A percentile compares a stretch with the other conserved stretches of the same genome.
phyloP scores from a whole-genome alignment of 2,888 invertebrate genomes.

The Cephus runcator region DNA sequence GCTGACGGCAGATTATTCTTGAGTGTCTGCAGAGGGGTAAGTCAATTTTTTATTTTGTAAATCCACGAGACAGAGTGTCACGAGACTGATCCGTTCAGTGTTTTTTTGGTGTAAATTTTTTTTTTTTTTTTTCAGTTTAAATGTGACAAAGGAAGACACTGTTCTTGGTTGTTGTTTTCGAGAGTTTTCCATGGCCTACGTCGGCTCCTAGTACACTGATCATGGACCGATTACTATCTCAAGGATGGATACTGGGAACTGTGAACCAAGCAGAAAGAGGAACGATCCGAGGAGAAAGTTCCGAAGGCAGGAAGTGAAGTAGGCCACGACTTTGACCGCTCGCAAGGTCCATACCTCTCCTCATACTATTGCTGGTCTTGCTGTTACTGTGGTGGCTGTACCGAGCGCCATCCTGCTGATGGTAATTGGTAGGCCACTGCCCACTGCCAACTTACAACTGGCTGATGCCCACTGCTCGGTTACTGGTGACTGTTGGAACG shows the following conservation, averaged over 20 bases:
- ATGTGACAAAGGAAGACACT: background rate
- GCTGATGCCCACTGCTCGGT: background rate
- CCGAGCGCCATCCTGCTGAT: constrained; percentile 1
- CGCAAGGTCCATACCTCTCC: constrained; percentile 61
- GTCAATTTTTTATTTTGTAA: background rate
- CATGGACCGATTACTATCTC: background rate
- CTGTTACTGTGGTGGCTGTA: background rate
- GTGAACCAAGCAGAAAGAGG: background rate
- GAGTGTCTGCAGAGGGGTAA: background rate
- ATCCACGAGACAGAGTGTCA: background rate
- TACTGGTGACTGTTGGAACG: background rate
- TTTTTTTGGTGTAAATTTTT: background rate
- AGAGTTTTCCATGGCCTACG: background rate
- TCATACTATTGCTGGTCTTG: constrained; percentile 8
- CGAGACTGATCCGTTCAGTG: background rate
- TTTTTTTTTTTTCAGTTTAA: background rate
- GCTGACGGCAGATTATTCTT: constrained; percentile 15
- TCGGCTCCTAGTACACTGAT: background rate
- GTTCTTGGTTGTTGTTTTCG: background rate
- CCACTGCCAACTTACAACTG: background rate
- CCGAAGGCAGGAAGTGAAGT: constrained; percentile 61
- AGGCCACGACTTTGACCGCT: constrained; percentile 66
- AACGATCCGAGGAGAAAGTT: constrained; percentile 59
- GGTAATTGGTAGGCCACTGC: constrained; percentile 8
- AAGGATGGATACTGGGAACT: background rate